Percentiles rank a stretch among this genome's conserved stretches.
Conservation (phyloP, 2,888 invertebrate genomes). For the Drosophila antonietae region DNA sequence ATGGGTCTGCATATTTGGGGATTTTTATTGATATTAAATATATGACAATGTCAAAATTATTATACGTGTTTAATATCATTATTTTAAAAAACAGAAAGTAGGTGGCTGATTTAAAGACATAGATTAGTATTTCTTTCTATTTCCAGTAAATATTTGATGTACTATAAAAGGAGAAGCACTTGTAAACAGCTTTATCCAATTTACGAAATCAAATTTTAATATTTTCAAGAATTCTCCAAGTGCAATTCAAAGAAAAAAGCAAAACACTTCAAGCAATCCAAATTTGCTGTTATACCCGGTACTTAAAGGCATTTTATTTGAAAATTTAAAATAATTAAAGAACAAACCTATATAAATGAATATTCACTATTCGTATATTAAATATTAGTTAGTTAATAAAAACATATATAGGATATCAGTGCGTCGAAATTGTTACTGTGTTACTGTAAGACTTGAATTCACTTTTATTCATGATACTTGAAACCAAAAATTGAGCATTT, state of each 20-base stretch:
- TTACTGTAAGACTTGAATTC: neutral
- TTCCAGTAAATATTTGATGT: neutral
- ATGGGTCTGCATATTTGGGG: neutral
- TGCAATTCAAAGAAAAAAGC: conserved; percentile 3
- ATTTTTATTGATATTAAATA: neutral
- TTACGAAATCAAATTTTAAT: conserved; percentile 4
- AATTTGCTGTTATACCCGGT: neutral
- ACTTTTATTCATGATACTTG: neutral
- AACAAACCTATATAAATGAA: neutral
- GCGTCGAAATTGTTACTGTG: neutral
- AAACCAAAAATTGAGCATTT: conserved; percentile 16
- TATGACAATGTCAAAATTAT: no score
- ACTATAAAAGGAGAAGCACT: neutral
- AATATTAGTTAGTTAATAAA: neutral
- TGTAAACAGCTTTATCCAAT: neutral
- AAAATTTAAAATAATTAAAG: neutral
- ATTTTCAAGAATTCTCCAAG: conserved; percentile 6
- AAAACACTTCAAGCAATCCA: neutral
- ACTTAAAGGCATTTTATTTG: neutral
- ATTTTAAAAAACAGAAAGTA: neutral
- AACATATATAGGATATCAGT: neutral
- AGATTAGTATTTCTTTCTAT: neutral
- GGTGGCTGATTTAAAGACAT: no score
- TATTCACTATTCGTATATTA: neutral
- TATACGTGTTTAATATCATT: no score